Conservation (phyloP, 2,797 vertebrate species). For the Hypotaenidia philippensis region DNA sequence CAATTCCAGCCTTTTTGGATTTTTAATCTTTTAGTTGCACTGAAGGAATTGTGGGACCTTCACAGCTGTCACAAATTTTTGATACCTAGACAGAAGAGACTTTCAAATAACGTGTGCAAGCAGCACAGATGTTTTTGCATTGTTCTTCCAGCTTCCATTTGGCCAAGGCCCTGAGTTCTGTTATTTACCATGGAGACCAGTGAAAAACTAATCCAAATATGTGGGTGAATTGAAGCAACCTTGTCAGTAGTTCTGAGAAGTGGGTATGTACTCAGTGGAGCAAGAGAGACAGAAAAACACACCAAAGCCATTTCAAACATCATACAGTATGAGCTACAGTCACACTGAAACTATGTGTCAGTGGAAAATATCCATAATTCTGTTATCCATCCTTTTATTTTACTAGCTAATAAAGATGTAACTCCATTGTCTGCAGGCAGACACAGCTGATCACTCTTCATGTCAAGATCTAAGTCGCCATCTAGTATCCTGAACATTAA, state of each 20-base stretch:
- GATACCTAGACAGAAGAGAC: conserved; percentile 42
- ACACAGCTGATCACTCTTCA: neutral
- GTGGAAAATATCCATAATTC: neutral
- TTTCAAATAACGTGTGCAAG: neutral
- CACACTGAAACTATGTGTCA: neutral
- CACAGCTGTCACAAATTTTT: conserved; percentile 55
- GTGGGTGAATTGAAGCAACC: conserved; percentile 48
- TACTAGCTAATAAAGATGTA: conserved; percentile 15
- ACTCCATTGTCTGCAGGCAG: neutral
- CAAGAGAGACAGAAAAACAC: conserved; percentile 30
- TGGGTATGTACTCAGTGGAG: neutral
- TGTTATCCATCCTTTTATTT: neutral
- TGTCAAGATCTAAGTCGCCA: neutral
- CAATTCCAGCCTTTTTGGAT: neutral
- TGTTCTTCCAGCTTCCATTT: conserved; percentile 50
- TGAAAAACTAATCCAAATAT: conserved; percentile 52
- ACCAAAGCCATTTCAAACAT: conserved; percentile 30
- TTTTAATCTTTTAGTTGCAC: neutral
- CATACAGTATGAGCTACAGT: neutral
- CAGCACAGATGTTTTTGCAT: conserved; percentile 46
- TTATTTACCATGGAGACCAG: conserved; percentile 66
- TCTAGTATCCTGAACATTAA: neutral
- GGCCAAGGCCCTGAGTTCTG: conserved; percentile 2
- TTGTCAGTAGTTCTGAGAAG: conserved; percentile 61
- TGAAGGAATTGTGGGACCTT: conserved; percentile 13